These are phyloP conservation scores for Cyprinella venusta DNA, from an alignment of 2,797 vertebrate genomes.

Conservation along the genomic window DNA sequence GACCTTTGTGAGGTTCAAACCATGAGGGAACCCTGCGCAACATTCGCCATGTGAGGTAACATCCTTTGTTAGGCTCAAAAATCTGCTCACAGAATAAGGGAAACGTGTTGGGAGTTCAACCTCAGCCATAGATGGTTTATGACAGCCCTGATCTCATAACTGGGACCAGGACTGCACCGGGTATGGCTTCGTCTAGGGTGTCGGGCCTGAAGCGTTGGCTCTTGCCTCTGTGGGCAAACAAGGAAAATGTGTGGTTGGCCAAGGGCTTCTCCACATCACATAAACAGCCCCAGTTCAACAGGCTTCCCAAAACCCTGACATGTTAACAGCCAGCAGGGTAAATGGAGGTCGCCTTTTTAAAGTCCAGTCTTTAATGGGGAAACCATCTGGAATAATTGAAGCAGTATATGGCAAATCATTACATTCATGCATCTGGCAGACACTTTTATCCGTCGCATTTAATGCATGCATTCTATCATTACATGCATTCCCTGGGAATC, in stretches of 20 bases:
- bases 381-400: slow-evolving; percentile 75
- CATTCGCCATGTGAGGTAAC: slow-evolving; percentile 76
- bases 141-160: slow-evolving; percentile 27
- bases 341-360: slow-evolving; percentile 54
- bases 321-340: slow-evolving; percentile 58
- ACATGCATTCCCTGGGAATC: not conserved
- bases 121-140: not conserved
- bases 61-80: slow-evolving; percentile 67
- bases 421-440: not conserved
- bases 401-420: slow-evolving; percentile 43
- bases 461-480: not conserved
- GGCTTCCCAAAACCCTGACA: slow-evolving; percentile 47
- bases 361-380: slow-evolving; percentile 61
- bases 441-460: not conserved
- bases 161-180: slow-evolving; percentile 23
- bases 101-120: not conserved
- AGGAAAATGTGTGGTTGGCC: slow-evolving; percentile 47
- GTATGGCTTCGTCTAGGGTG: slow-evolving; percentile 38
- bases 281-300: slow-evolving; percentile 67
- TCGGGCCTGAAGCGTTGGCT: slow-evolving; percentile 29
- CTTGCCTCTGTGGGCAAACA: slow-evolving; percentile 34
- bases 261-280: slow-evolving; percentile 48
- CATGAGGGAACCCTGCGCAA: slow-evolving; percentile 75
- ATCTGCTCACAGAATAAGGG: not conserved
- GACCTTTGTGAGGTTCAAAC: slow-evolving; percentile 72